Conservation (phyloP, 2,113 vertebrate genomes). For the Ellobius talpinus region DNA sequence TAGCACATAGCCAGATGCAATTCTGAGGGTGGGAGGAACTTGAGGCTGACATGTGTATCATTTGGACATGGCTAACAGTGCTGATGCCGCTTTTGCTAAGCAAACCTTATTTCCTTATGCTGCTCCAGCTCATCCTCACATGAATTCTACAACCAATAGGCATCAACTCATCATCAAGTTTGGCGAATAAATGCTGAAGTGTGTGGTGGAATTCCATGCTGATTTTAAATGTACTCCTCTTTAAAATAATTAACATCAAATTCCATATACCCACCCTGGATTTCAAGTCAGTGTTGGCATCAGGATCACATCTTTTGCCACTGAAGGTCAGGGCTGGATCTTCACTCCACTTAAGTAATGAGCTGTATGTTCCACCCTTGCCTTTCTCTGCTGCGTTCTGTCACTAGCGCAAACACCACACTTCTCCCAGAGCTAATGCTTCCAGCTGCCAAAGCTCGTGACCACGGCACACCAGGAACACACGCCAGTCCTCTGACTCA, state of each 20-base stretch:
- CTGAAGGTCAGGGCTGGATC: background rate
- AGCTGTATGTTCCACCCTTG: background rate
- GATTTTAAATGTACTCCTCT: background rate
- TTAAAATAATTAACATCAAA: background rate
- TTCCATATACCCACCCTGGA: background rate
- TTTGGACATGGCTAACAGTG: background rate
- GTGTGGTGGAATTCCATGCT: background rate
- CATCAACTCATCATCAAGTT: background rate
- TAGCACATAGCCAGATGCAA: background rate
- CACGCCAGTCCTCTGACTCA: background rate
- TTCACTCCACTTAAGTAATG: constrained; percentile 5
- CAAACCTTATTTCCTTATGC: background rate
- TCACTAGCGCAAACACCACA: background rate
- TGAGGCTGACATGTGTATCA: background rate
- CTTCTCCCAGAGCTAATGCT: background rate
- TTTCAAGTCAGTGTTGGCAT: background rate
- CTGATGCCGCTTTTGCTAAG: background rate
- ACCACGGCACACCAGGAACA: background rate
- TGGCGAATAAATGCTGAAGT: background rate
- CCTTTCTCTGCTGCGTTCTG: background rate
- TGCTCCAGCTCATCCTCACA: background rate
- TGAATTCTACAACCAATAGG: background rate
- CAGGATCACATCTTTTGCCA: background rate
- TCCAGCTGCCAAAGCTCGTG: background rate
- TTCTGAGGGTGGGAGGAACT: background rate